Evolutionary conservation across 1,140 invertebrate species (phyloP).

Genomic region (Battus philenor): DNA sequence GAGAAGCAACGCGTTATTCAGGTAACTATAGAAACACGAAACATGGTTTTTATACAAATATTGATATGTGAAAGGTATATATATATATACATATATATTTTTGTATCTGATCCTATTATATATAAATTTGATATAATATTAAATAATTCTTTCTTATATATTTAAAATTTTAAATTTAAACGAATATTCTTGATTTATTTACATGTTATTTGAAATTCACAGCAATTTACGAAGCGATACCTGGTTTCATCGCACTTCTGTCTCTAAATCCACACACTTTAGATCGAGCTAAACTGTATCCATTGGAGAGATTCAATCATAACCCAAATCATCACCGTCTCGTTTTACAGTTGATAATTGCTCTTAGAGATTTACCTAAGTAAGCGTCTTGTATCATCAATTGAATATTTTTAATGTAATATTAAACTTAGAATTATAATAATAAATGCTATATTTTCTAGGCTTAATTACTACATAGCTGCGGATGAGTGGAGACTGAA

Average conservation of each 20-base stretch:
- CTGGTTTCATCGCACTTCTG: conserved; percentile 68
- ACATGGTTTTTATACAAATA: no score
- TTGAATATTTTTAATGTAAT: conserved; percentile 1
- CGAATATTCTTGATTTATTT: conserved; percentile 2
- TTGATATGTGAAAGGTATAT: no score
- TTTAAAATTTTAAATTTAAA: conserved; percentile 3
- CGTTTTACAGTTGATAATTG: conserved; percentile 68
- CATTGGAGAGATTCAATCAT: conserved; percentile 51
- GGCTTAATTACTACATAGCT: conserved; percentile 77
- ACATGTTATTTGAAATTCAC: no score
- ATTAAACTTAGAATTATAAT: conserved; percentile 1
- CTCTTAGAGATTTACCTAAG: conserved; percentile 74
- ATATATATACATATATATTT: no score
- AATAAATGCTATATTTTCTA: conserved; percentile 26
- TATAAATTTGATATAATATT: no score
- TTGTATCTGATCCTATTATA: no score
- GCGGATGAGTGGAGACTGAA: conserved; percentile 79
- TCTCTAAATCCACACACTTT: conserved; percentile 66
- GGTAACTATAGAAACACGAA: conserved; percentile 42
- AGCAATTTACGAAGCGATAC: conserved; percentile 72
- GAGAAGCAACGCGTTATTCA: conserved; percentile 76
- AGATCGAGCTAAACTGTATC: conserved; percentile 50
- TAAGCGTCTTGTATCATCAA: conserved; percentile 26
- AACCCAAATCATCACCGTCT: conserved; percentile 61
- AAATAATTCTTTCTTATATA: conserved; percentile 5